Percentiles rank a stretch among this genome's conserved stretches.
Evolutionary conservation across 2,113 vertebrate species (phyloP).

Genomic region (Lathamus discolor): DNA sequence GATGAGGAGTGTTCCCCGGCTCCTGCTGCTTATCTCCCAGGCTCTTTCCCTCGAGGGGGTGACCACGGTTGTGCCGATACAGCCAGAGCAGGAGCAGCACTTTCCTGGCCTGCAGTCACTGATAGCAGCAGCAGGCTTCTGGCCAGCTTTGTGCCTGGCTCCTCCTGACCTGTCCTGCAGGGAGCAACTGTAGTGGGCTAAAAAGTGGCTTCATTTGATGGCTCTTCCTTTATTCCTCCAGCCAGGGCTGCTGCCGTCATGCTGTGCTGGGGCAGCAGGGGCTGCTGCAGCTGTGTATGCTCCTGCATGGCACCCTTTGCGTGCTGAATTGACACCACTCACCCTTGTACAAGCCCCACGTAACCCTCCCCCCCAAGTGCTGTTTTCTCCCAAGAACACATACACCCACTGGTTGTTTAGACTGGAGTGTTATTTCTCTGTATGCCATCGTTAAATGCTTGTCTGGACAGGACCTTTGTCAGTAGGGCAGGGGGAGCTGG

Average conservation of each 20-base stretch:
- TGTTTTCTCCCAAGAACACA: slow-evolving; percentile 30
- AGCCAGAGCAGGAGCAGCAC: accelerated
- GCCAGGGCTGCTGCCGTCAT: not conserved
- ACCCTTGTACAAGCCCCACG: not conserved
- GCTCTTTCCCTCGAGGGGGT: not conserved
- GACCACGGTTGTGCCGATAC: accelerated
- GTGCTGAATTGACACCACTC: not conserved
- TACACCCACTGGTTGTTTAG: not conserved
- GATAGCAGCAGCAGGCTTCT: not conserved
- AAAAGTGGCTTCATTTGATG: not conserved
- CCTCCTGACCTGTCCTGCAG: not conserved
- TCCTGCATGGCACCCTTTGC: not conserved
- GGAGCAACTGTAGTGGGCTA: accelerated
- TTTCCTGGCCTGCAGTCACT: not conserved
- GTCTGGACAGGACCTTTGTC: not conserved
- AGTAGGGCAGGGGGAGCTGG: not conserved
- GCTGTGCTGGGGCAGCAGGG: not conserved
- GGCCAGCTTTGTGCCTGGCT: not conserved
- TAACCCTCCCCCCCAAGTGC: not conserved
- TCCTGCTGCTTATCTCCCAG: not conserved
- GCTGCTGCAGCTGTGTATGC: not conserved
- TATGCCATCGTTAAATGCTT: not conserved
- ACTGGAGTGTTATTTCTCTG: slow-evolving; percentile 46
- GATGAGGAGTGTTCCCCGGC: not conserved
- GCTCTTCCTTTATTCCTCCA: not conserved